Evolutionary conservation across 2,888 invertebrate species (phyloP).

Genomic region (Eupeodes luniger): DNA sequence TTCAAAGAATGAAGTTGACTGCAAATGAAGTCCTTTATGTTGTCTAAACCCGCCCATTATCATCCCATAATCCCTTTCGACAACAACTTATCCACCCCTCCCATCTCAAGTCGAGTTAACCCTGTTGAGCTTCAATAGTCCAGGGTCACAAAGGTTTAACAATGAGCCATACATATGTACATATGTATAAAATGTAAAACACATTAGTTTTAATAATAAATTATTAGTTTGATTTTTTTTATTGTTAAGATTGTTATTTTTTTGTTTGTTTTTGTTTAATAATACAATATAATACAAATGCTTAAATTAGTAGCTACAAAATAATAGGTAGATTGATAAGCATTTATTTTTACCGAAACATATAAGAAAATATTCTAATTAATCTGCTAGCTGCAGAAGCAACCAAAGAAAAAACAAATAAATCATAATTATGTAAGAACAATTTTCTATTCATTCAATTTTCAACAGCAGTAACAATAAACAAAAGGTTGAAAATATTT

Average conservation of each 20-base stretch:
- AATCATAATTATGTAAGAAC: conserved; percentile 11
- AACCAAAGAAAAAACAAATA: conserved; percentile 48
- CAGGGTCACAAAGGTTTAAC: no score
- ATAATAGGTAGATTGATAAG: conserved; percentile 38
- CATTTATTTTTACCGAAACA: conserved; percentile 51
- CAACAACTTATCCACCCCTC: no score
- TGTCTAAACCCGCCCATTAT: no score
- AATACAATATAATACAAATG: conserved; percentile 77
- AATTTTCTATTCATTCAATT: conserved; percentile 21
- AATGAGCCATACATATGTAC: no score
- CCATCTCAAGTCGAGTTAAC: no score
- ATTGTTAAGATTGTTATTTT: conserved; percentile 49
- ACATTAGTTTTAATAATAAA: conserved; percentile 64
- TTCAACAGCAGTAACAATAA: conserved; percentile 68
- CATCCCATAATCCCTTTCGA: no score
- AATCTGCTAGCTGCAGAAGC: conserved; percentile 44
- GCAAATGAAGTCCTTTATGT: no score
- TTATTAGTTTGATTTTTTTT: conserved; percentile 62
- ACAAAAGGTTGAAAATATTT: conserved; percentile 61
- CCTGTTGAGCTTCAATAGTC: no score
- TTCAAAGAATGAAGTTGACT: no score
- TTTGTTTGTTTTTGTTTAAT: conserved; percentile 36
- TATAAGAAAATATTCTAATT: conserved; percentile 37
- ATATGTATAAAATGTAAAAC: neutral
- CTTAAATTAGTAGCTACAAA: conserved; percentile 61